Conservation (phyloP, 2,113 vertebrate species). For the Naja naja region DNA sequence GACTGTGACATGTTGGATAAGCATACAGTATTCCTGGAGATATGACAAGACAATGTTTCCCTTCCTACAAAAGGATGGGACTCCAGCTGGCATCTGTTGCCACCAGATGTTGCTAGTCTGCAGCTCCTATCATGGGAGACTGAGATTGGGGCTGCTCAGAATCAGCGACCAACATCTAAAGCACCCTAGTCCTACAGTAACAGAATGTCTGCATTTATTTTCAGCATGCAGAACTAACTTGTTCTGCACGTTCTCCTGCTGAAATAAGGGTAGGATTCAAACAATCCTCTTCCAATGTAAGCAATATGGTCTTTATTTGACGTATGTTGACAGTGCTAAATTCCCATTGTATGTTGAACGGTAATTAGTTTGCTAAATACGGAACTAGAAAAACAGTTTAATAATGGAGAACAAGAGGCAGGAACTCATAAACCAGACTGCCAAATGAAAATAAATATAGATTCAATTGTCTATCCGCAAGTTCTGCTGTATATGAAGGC, state of each 20-base stretch:
- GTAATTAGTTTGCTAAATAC: slow-evolving; percentile 46
- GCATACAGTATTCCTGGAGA: not conserved
- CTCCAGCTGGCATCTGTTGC: not conserved
- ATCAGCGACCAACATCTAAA: not conserved
- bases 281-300: slow-evolving; percentile 28
- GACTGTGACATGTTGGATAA: not conserved
- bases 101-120: not conserved
- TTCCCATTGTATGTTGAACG: slow-evolving; percentile 36
- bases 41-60: not conserved
- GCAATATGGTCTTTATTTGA: slow-evolving; percentile 34
- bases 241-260: not conserved
- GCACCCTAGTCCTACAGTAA: not conserved
- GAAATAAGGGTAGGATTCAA: slow-evolving; percentile 27
- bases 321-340: slow-evolving; percentile 40
- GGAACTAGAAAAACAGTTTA: slow-evolving; percentile 29
- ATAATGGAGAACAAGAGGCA: slow-evolving; percentile 33
- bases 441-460: slow-evolving; percentile 40
- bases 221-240: not conserved
- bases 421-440: slow-evolving; percentile 41
- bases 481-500: slow-evolving; percentile 26
- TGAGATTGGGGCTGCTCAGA: not conserved
- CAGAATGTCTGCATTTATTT: not conserved
- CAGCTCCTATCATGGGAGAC: not conserved
- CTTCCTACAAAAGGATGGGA: not conserved
- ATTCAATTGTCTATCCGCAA: slow-evolving; percentile 21